Evolutionary conservation across 2,888 invertebrate species (phyloP), one percentile per base, ranked within the genome.

Genomic region (Sclerodermus sp.): DNA sequence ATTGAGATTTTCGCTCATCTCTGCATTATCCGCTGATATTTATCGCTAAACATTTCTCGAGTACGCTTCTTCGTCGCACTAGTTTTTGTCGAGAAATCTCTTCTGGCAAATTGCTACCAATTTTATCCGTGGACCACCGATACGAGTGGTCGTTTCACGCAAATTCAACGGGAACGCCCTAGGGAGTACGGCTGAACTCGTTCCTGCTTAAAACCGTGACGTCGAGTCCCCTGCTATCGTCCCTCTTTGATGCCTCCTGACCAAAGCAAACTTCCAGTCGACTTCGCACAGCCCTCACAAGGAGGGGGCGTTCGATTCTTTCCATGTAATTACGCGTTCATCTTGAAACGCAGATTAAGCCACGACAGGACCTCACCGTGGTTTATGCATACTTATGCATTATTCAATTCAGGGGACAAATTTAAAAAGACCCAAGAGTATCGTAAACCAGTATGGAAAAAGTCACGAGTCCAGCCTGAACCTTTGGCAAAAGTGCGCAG

Each of bases 81-180:
- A 23, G 23, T 23, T 23, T 23, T 23, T 23, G 23, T 23, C 23
- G 8, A 5, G 23, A 8, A 3, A 23, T 8, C 23, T 23, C 8
- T 23, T 34, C 23, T 23, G 4, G 3, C 23, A 5, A 23, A 23
- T 23, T 23, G 23, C 23, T 23, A 23, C 23, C 23, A 23, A 23
- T 3, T 23, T 23, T 23, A 23, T 23, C 23, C 23, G 23, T 3
- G 23, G 31, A 17, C 30, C 40, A 16, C 40, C 17, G 15, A 44
- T 12, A 31, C 10, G 18, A 36, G 36, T 14, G 15, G 62, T 70
- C 68, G 71, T 72, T 73, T 73, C 73, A 73, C 73, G 73, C 73
- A 68, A 71, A 73, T 71, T 70, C 70, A 64, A 49, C 61, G 53
- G 64, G 62, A 61, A 61, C 67, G 66, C 64, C 67, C 59, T 54